Percentiles rank a stretch among this genome's conserved stretches.
phyloP scores from a whole-genome alignment of 2,888 invertebrate genomes.

The Leptopilina myrica region DNA sequence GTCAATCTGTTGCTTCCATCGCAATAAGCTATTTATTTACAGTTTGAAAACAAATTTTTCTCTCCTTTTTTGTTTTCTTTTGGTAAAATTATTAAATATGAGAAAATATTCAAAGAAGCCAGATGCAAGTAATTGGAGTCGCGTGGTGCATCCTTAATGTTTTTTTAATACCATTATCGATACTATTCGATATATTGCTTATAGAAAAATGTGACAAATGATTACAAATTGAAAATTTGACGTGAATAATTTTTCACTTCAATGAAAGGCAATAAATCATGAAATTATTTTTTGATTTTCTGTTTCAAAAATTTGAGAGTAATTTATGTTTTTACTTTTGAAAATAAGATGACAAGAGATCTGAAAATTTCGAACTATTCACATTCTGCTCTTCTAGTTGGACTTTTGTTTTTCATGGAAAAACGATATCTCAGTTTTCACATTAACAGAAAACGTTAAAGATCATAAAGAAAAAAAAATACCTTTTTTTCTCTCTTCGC shows the following conservation, averaged over 20 bases:
- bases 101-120: slow-evolving; percentile 8
- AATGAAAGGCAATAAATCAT: background rate
- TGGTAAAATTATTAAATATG: background rate
- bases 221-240: background rate
- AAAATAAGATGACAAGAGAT: too few relatives aligned
- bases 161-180: slow-evolving; percentile 25
- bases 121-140: slow-evolving; percentile 12
- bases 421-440: too few relatives aligned
- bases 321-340: too few relatives aligned
- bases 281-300: too few relatives aligned
- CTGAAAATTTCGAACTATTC: too few relatives aligned
- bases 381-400: too few relatives aligned
- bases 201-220: background rate
- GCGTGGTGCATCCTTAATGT: slow-evolving; percentile 1
- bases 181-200: slow-evolving; percentile 10
- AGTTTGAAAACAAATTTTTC: too few relatives aligned
- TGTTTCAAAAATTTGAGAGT: too few relatives aligned
- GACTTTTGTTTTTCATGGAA: too few relatives aligned
- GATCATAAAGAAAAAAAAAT: background rate
- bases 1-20: too few relatives aligned
- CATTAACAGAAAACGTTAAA: background rate
- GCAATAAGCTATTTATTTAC: too few relatives aligned
- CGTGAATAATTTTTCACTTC: background rate
- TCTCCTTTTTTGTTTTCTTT: too few relatives aligned
- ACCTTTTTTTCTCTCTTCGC: background rate